Evolutionary conservation across 1,140 invertebrate species (phyloP).

Genomic region (silkworm (Bombyx mori)): DNA sequence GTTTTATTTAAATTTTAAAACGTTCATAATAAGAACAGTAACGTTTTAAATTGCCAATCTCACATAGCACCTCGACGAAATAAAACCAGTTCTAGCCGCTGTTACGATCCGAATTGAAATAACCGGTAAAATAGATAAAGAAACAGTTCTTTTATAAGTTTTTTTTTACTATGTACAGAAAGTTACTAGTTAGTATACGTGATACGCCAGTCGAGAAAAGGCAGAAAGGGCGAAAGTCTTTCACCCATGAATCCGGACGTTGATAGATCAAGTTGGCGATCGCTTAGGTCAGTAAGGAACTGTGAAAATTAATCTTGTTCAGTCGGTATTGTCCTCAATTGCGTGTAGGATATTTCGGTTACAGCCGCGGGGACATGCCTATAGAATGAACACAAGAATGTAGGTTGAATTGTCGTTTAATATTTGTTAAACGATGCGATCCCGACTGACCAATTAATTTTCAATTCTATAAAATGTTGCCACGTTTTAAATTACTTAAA

Average conservation of each 20-base stretch:
- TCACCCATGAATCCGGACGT: background rate
- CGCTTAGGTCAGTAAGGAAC: conserved; percentile 9
- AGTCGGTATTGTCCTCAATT: conserved; percentile 14
- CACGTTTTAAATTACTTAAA: too few species aligned
- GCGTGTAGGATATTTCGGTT: background rate
- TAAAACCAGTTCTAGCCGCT: conserved; percentile 29
- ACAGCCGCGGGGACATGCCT: too few species aligned
- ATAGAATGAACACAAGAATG: too few species aligned
- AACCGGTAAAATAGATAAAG: conserved; percentile 41
- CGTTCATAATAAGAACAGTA: too few species aligned
- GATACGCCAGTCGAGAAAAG: too few species aligned
- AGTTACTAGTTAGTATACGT: conserved; percentile 36
- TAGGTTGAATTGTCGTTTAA: too few species aligned
- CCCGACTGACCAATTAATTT: too few species aligned
- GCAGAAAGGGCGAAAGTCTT: conserved; percentile 9
- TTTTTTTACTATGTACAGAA: conserved; percentile 35
- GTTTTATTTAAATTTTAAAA: too few species aligned
- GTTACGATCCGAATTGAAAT: conserved; percentile 21
- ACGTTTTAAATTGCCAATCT: too few species aligned
- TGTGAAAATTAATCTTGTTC: conserved; percentile 16
- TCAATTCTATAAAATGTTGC: too few species aligned
- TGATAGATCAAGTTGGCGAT: conserved; percentile 5
- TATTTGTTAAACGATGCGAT: too few species aligned
- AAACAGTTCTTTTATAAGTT: conserved; percentile 26
- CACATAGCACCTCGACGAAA: background rate